Base-by-base conservation (phyloP, 2,113 vertebrate genomes). In the Callospermophilus lateralis region DNA sequence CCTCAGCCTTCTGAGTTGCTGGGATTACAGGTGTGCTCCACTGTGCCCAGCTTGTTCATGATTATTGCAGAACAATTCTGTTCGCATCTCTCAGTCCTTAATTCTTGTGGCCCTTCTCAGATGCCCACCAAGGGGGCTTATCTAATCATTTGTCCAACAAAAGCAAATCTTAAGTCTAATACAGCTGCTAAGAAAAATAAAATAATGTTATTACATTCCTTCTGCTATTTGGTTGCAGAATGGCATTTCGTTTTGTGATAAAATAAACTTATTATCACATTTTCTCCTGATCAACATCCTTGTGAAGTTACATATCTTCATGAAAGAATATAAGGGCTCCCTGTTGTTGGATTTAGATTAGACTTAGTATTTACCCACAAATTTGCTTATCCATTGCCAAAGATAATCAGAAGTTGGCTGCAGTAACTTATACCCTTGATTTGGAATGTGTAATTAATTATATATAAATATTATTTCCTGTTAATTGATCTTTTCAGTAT, bases 381-480 rank as follows among this genome's bases (percentile, higher is more conserved):
- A 61, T 90, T 72, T 65, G 28, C n/a, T 90, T 87, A 96, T 90
- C n/a, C 42, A 65, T 65, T 90, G 70, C 84, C 65, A 96, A 93
- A 37, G 55, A 84, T 79, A 96, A 96, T 74, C n/a, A 51, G 72
- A n/a, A 79, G 39, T 90, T 94, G 96, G 76, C 45, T 63, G 32
- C 74, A 79, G 55, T 93, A 78, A 72, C 65, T 61, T 90, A 87
- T 63, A 68, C 30, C 53, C 76, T 96, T 93, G 89, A 34, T 90
- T 94, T 84, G 48, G 70, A 84, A 78, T 48, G 32, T 63, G n/a
- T 87, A 32, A 84, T 90, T 93, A 84, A 88, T 94, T 94, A 70
- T 92, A 70, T 79, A 48, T 90, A 96, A 92, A 90, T 90, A 84
- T 45, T 85, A 63, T 90, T 84, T 94, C 81, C 76, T 93, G 26